Evolutionary conservation across 2,888 invertebrate genomes (phyloP), one percentile per base, ranked within the genome.

Genomic region (Germaria angustata): DNA sequence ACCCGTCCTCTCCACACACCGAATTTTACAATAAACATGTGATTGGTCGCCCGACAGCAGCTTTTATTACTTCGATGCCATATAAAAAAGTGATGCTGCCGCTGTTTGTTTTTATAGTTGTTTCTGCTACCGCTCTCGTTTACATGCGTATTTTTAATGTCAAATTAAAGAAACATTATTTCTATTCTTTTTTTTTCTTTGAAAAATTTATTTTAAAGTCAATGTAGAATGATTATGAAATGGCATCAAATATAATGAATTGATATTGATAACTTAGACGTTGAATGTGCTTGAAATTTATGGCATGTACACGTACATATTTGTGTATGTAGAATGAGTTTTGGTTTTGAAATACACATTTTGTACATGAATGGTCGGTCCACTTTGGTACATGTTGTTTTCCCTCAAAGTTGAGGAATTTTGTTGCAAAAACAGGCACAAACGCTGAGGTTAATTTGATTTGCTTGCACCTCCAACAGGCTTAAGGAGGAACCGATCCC

Each of bases 1-100:
- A 79, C 82, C 71, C 65, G 39, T 88, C 71, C 82, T 68, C 82
- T 68, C 82, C 75, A 79, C 82, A 79, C 82, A 71, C 79, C 75
- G 79, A 79, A 82, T 65, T 71, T 76, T 53, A 61, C 63, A 53
- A 20, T 75, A 65, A 66, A 75, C 51, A 71, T 75, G 57, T 59
- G 66, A 71, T 71, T 63, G 69, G 59, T 71, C 76, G 81, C 44
- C 65, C 57, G 81, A 66, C 76, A 71, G 65, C n/a, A 44, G 5
- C 28, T 78, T 77, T 61, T 78, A 24, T 55, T 51, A 59, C 63
- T 78, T 61, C 20, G 41, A 7, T 63, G n/a, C 46, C 32, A 49
- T 46, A 57, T 1, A 57, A 11, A 66, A 17, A 53, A 63, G 49
- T 39, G 59, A 15, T 51, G 44, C 55, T 51, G 46, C 17, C 39